Evolutionary conservation across 1,140 invertebrate species (phyloP), one percentile per base, ranked within the genome.

Genomic region (Ericerus pela): DNA sequence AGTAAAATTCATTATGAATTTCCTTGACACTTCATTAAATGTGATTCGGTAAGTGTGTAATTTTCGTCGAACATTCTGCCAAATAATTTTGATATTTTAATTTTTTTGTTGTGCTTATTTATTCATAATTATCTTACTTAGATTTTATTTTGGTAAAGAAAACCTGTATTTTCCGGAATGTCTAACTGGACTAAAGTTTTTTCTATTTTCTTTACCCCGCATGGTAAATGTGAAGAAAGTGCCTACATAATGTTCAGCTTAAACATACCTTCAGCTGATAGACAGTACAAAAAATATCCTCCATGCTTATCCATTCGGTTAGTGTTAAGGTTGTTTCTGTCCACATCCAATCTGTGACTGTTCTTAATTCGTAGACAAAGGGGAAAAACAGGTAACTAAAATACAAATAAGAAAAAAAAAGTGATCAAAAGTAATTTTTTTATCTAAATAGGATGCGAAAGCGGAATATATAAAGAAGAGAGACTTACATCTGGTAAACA

Each of bases 261-360:
- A 27, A 22, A 29, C 33, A 1, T 58, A 55, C 57, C 26, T 58
- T 58, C 1, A 54, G 14, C n/a, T 22, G 24, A 29, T 37, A 58
- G 10, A 55, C 38, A 10, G 47, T 33, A 0, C 20, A 14, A 29
- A 51, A 58, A 0, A 58, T 47, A 24, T 55, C 54, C 6, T 58
- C 57, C 57, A 58, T 55, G 26, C 54, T 54, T 5, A 58, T 30
- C 57, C 57, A 58, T 52, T 58, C 57, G 6, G 43, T 51, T 18
- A 58, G 24, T 20, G 57, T 52, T 16, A 58, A 41, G 0, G 57
- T 26, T 1, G 57, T 55, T 16, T 54, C 41, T 2, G 54, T 55
- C 41, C 57, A 58, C 14, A 55, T 52, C 53, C 54, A 58, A 51
- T 58, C 57, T 4, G 54, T 20, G 5, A 58, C 18, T 14, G 51